Conservation (phyloP, 2,797 vertebrate genomes). For the Enteromius mattozi region DNA sequence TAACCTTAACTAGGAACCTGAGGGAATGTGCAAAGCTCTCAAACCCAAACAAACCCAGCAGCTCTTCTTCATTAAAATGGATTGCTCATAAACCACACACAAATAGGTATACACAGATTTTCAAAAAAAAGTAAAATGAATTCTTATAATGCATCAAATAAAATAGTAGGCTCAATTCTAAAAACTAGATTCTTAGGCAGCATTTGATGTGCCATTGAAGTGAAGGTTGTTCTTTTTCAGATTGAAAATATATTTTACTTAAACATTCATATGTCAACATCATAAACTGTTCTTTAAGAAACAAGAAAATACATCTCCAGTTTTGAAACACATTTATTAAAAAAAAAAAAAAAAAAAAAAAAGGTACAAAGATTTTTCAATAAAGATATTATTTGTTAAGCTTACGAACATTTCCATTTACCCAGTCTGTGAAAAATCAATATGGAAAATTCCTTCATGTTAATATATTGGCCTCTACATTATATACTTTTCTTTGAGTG, state of each 20-base stretch:
- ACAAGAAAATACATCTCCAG: neutral
- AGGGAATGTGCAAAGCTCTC: neutral
- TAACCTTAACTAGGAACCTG: conserved; percentile 20
- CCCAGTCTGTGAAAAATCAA: too few species aligned
- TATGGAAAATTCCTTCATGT: too few species aligned
- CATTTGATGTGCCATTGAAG: neutral
- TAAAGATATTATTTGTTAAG: neutral
- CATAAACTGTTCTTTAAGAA: too few species aligned
- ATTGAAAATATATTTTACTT: neutral
- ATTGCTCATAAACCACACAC: conserved; percentile 3
- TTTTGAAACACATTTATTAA: neutral
- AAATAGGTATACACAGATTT: neutral
- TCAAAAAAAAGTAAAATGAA: neutral
- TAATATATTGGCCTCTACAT: neutral
- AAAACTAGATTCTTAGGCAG: neutral
- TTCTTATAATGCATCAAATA: neutral
- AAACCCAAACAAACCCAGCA: conserved; percentile 13
- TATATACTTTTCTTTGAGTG: neutral
- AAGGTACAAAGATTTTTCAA: neutral
- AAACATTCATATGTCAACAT: neutral
- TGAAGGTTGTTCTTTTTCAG: neutral
- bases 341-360: neutral
- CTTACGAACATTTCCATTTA: neutral
- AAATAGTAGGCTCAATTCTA: neutral
- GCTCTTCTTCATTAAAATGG: conserved; percentile 6